These are phyloP conservation scores for Dysmachus trigonus DNA, from an alignment of 2,888 invertebrate genomes.

Conservation along the genomic window DNA sequence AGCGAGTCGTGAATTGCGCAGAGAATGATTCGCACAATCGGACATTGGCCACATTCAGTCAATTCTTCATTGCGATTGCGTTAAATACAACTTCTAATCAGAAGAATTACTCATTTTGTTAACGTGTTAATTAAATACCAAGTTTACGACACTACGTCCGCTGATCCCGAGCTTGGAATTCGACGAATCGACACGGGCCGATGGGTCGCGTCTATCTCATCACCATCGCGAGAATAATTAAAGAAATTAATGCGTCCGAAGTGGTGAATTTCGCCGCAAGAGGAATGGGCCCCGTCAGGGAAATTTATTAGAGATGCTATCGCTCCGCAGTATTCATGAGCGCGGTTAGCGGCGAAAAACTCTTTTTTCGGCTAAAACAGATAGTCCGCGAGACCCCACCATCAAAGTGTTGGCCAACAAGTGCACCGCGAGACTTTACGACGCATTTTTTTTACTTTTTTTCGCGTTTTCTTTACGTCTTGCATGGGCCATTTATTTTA, in stretches of 20 bases:
- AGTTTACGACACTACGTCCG: background rate
- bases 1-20: background rate
- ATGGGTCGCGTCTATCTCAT: conserved; percentile 41
- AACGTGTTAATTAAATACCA: conserved; percentile 39
- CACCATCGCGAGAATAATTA: conserved; percentile 46
- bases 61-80: background rate
- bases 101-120: conserved; percentile 34
- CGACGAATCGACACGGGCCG: conserved; percentile 41
- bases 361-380: background rate
- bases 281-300: conserved; percentile 2
- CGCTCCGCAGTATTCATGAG: background rate
- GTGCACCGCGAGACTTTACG: background rate
- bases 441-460: too few species aligned
- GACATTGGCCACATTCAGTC: background rate
- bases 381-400: background rate
- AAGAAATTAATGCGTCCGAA: conserved; percentile 45
- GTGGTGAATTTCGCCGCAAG: background rate
- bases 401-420: background rate
- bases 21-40: background rate
- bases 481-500: background rate
- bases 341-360: background rate
- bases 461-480: background rate
- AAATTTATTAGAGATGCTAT: conserved; percentile 30
- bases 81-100: conserved; percentile 4
- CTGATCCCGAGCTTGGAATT: background rate